A percentile compares a stretch with the other conserved stretches of the same genome.
Evolutionary conservation across 2,113 vertebrate genomes (phyloP).

Genomic region (Lepidothrix coronata): DNA sequence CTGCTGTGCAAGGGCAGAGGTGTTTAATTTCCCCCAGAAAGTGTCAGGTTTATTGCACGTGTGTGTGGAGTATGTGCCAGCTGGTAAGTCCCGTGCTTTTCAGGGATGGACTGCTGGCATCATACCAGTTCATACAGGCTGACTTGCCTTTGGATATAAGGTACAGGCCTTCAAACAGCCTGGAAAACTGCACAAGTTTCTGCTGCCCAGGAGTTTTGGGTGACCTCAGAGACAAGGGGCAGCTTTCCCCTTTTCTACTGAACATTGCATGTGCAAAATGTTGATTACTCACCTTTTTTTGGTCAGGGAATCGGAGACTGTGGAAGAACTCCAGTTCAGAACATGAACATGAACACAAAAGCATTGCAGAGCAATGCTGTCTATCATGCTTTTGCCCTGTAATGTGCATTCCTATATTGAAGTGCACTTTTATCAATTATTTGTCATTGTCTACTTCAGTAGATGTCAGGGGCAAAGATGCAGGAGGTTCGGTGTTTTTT

Average conservation of each 20-base stretch:
- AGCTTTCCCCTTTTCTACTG: background rate
- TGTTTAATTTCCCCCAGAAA: background rate
- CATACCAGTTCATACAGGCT: background rate
- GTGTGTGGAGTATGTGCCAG: background rate
- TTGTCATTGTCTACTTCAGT: background rate
- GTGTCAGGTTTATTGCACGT: background rate
- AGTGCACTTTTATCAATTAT: background rate
- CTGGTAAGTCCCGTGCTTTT: background rate
- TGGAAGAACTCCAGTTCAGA: background rate
- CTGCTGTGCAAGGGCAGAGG: background rate
- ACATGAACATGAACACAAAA: background rate
- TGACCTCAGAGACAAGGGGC: background rate
- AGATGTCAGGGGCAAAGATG: fast-evolving
- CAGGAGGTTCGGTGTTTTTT: fast-evolving
- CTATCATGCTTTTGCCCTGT: background rate
- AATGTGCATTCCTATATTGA: background rate
- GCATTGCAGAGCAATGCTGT: background rate
- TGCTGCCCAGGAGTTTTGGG: background rate
- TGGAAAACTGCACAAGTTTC: background rate
- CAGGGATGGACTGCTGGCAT: background rate
- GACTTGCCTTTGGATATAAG: background rate
- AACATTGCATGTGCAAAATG: fast-evolving
- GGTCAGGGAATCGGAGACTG: background rate
- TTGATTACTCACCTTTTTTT: background rate
- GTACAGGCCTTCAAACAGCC: background rate